phyloP scores from a whole-genome alignment of 2,888 invertebrate genomes.

The Pammene fasciana region DNA sequence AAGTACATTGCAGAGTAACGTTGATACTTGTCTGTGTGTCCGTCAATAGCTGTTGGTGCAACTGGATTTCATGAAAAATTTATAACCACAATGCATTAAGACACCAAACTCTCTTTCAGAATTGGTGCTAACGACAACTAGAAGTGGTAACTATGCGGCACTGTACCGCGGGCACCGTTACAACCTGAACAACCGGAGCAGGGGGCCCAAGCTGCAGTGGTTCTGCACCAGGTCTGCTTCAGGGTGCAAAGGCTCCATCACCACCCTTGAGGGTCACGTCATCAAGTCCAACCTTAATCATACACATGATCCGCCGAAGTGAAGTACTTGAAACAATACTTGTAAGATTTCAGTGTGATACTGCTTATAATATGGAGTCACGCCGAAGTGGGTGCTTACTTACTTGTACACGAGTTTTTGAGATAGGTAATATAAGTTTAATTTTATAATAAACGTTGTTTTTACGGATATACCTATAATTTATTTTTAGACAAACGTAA shows the following conservation, averaged over 20 bases:
- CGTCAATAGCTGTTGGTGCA: no score
- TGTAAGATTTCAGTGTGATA: not conserved
- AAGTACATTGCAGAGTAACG: no score
- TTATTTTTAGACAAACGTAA: no score
- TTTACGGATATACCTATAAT: no score
- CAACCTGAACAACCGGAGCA: slow-evolving; percentile 49
- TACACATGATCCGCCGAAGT: slow-evolving; percentile 3
- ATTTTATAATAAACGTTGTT: no score
- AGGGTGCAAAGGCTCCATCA: slow-evolving; percentile 39
- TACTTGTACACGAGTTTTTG: no score
- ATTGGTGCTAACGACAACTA: slow-evolving; percentile 44
- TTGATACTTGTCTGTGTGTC: no score
- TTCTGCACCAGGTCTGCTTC: slow-evolving; percentile 47
- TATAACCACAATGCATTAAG: no score
- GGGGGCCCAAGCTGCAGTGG: slow-evolving; percentile 50
- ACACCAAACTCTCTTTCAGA: slow-evolving; percentile 40
- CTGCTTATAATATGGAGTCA: no score
- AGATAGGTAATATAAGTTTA: no score
- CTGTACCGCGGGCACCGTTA: slow-evolving; percentile 49
- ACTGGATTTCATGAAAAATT: no score
- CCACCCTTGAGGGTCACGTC: slow-evolving; percentile 27
- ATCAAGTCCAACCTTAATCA: slow-evolving; percentile 24
- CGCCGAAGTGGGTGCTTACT: no score
- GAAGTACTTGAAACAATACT: not conserved
- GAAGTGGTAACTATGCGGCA: slow-evolving; percentile 47